A percentile compares a stretch with the other conserved stretches of the same genome.
These are phyloP conservation scores for Drosophila sordidula DNA, from an alignment of 2,888 invertebrate species.

Conservation along the genomic window DNA sequence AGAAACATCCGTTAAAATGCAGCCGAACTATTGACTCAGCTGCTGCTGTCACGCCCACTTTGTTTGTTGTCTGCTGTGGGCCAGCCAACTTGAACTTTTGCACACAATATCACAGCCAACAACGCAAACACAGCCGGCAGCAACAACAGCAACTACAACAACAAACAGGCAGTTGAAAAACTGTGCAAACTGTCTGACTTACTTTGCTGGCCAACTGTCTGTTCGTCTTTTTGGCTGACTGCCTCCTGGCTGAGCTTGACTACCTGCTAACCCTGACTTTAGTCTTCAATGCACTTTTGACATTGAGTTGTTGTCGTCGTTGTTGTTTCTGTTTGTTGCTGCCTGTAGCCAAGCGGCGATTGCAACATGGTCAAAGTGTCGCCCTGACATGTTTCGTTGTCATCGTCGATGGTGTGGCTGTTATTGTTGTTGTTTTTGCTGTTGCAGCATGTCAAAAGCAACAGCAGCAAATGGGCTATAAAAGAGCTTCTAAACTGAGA, in stretches of 20 bases:
- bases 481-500: slow-evolving; percentile 1
- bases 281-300: slow-evolving; percentile 78
- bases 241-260: slow-evolving; percentile 41
- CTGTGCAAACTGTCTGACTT: slow-evolving; percentile 47
- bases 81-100: slow-evolving; percentile 57
- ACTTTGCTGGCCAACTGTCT: slow-evolving; percentile 24
- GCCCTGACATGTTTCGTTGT: slow-evolving; percentile 71
- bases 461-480: neutral
- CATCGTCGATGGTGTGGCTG: slow-evolving; percentile 32
- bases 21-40: slow-evolving; percentile 41
- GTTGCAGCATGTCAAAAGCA: slow-evolving; percentile 20
- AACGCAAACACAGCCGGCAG: slow-evolving; percentile 23
- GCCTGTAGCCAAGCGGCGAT: slow-evolving; percentile 44
- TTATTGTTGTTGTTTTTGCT: slow-evolving; percentile 21
- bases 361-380: slow-evolving; percentile 75
- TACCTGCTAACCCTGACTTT: slow-evolving; percentile 72
- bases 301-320: slow-evolving; percentile 68
- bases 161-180: slow-evolving; percentile 22
- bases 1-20: slow-evolving; percentile 36
- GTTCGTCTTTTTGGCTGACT: slow-evolving; percentile 13
- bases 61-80: slow-evolving; percentile 43
- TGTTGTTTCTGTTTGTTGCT: slow-evolving; percentile 30
- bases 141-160: slow-evolving; percentile 24
- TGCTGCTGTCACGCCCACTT: slow-evolving; percentile 48
- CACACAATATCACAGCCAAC: slow-evolving; percentile 48